Conservation (phyloP, 2,888 invertebrate species). For the Acanthosoma haemorrhoidale region DNA sequence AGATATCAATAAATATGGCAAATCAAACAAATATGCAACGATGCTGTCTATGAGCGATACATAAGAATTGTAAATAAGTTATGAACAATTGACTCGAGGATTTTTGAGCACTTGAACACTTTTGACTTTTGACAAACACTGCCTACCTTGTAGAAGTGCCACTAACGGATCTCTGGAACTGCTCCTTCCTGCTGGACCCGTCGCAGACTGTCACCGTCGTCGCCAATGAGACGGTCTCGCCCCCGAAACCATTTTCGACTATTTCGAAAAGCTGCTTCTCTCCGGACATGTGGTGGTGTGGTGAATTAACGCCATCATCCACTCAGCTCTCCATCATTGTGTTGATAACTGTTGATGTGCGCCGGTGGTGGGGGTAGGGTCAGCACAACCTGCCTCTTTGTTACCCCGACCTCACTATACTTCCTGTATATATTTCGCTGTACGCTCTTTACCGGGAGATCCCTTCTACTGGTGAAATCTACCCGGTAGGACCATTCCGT, state of each 20-base stretch:
- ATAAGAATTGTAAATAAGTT: too few relatives aligned
- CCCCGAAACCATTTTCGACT: slow-evolving; percentile 11
- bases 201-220: not conserved
- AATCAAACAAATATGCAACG: too few relatives aligned
- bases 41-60: too few relatives aligned
- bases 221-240: not conserved
- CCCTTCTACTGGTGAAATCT: too few relatives aligned
- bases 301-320: slow-evolving; percentile 13
- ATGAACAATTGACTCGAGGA: too few relatives aligned
- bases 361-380: not conserved
- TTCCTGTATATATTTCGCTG: too few relatives aligned
- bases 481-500: too few relatives aligned
- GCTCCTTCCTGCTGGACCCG: not conserved
- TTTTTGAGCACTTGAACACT: too few relatives aligned
- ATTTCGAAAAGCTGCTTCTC: not conserved
- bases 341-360: slow-evolving; percentile 9
- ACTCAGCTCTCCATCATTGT: slow-evolving; percentile 8
- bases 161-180: not conserved
- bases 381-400: slow-evolving; percentile 12
- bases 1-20: too few relatives aligned
- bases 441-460: too few relatives aligned
- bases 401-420: too few relatives aligned
- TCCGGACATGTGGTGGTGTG: not conserved
- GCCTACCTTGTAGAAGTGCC: not conserved
- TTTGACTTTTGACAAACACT: too few relatives aligned